phyloP scores from a whole-genome alignment of 2,888 invertebrate genomes.

The Drosophila prolongata region DNA sequence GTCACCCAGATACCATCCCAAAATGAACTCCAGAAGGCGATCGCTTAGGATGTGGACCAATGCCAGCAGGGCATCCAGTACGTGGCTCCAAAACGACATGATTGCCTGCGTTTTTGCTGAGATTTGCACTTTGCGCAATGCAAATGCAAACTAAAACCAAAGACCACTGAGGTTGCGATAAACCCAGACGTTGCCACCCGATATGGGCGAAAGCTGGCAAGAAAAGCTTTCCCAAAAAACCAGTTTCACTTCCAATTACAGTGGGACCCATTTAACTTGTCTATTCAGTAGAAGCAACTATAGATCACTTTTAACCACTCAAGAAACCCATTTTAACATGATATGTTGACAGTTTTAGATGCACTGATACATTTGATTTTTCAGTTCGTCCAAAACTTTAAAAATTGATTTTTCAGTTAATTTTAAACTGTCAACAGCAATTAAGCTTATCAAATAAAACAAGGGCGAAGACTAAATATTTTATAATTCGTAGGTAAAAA shows the following conservation, averaged over 20 bases:
- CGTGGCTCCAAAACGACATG: slow-evolving; percentile 66
- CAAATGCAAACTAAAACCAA: slow-evolving; percentile 3
- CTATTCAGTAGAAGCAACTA: no score
- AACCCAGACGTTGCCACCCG: slow-evolving; percentile 33
- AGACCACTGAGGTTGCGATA: slow-evolving; percentile 27
- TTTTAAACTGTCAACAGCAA: no score
- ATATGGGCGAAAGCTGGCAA: slow-evolving; percentile 17
- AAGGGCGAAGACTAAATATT: no score
- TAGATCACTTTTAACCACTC: no score
- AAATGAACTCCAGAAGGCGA: slow-evolving; percentile 70
- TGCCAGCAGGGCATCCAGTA: slow-evolving; percentile 69
- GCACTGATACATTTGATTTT: no score
- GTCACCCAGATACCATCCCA: slow-evolving; percentile 81
- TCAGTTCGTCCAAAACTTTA: no score
- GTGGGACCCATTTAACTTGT: neutral
- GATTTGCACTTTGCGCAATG: slow-evolving; percentile 49
- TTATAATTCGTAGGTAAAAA: no score
- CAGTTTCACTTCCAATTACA: slow-evolving; percentile 15
- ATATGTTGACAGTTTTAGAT: no score
- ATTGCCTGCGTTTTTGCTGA: slow-evolving; percentile 15
- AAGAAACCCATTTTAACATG: no score
- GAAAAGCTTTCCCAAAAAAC: slow-evolving; percentile 37
- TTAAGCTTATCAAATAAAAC: no score
- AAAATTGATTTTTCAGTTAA: no score
- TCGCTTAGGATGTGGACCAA: slow-evolving; percentile 77